phyloP scores from a whole-genome alignment of 2,797 vertebrate species.

The Anas bernieri region DNA sequence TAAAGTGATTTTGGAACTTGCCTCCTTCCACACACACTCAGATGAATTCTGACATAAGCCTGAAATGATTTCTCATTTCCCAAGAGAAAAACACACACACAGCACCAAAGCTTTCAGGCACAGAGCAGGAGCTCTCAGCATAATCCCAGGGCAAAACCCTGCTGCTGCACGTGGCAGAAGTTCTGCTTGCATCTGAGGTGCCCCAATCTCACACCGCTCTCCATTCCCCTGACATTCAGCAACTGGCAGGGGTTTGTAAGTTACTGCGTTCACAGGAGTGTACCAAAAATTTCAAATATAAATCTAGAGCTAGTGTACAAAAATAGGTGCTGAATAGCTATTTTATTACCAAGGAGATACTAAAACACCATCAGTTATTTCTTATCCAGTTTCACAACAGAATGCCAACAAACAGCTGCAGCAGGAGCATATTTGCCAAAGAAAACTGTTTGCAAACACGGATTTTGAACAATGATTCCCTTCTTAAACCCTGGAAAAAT shows the following conservation, averaged over 20 bases:
- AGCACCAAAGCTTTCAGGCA: background rate
- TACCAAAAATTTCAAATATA: background rate
- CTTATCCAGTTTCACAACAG: background rate
- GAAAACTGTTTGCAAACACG: background rate
- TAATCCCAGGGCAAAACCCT: background rate
- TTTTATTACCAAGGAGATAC: background rate
- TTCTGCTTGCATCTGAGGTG: background rate
- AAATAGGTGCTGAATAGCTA: background rate
- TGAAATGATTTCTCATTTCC: background rate
- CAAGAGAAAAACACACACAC: background rate
- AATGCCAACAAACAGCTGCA: background rate
- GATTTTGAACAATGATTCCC: background rate
- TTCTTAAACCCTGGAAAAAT: background rate
- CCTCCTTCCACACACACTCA: background rate
- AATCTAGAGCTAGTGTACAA: background rate
- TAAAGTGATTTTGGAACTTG: slow-evolving; percentile 51
- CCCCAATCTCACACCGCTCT: background rate
- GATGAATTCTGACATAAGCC: slow-evolving; percentile 51
- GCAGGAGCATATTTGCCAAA: background rate
- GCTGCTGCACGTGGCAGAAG: background rate
- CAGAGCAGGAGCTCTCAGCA: background rate
- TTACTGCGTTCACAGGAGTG: background rate
- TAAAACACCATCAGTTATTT: background rate
- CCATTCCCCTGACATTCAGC: background rate
- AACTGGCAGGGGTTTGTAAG: background rate